These are phyloP conservation scores for Momotus momota DNA, from an alignment of 2,797 vertebrate species.

Conservation along the genomic window DNA sequence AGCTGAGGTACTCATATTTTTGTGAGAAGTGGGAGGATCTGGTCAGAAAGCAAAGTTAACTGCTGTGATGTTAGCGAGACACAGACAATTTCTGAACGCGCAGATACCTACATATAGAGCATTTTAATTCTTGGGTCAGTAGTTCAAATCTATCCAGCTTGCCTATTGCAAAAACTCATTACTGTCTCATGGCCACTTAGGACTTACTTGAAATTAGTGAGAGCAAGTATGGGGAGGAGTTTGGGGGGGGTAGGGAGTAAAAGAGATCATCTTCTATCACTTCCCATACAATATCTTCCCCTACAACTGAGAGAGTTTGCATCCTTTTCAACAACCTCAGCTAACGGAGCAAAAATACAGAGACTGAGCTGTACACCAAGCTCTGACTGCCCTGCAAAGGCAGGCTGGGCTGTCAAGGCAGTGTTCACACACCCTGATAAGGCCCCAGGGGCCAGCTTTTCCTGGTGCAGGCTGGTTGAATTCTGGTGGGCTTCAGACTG, in stretches of 20 bases:
- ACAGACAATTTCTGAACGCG: neutral
- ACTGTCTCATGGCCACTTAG: neutral
- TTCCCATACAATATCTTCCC: neutral
- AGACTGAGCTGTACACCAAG: neutral
- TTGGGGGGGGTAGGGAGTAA: neutral
- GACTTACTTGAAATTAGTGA: neutral
- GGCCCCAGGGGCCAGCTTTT: neutral
- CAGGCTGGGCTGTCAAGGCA: neutral
- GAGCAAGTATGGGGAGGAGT: neutral
- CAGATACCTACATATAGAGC: neutral
- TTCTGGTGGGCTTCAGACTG: neutral
- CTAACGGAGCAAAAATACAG: neutral
- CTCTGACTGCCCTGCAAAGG: neutral
- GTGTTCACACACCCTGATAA: fast-evolving
- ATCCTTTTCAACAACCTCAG: neutral
- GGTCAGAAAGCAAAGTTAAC: neutral
- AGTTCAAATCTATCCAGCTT: neutral
- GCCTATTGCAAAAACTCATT: neutral
- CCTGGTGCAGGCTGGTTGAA: neutral
- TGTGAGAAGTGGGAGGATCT: neutral
- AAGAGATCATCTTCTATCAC: neutral
- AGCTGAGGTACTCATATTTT: neutral
- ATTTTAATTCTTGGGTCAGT: slow-evolving; percentile 1
- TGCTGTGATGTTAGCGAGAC: neutral
- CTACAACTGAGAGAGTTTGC: neutral